Evolutionary conservation across 2,888 invertebrate species (phyloP).

Genomic region (Kryphioiulus occultus): DNA sequence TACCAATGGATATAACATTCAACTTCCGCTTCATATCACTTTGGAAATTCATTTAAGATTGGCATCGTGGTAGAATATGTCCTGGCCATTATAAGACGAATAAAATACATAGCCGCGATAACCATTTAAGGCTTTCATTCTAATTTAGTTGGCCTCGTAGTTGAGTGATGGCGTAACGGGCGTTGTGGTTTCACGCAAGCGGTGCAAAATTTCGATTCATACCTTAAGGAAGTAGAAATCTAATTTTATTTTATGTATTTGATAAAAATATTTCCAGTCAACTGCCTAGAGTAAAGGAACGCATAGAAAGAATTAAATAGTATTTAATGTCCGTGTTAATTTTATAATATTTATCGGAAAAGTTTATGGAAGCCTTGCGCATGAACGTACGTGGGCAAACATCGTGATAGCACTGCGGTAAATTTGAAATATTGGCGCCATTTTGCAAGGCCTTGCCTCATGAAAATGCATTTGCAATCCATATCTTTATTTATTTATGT

Average conservation of each 20-base stretch:
- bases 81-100: background rate
- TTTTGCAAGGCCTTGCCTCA: no score
- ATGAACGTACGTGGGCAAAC: no score
- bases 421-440: background rate
- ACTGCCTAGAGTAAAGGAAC: background rate
- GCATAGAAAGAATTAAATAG: background rate
- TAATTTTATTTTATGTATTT: background rate
- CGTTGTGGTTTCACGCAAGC: background rate
- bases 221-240: background rate
- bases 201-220: background rate
- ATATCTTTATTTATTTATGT: no score
- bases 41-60: background rate
- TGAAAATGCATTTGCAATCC: no score
- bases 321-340: background rate
- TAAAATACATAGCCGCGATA: background rate
- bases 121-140: background rate
- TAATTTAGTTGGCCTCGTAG: background rate
- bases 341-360: background rate
- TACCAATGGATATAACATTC: background rate
- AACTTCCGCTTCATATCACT: conserved; percentile 1
- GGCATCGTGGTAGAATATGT: background rate
- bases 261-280: no score
- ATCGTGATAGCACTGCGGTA: background rate
- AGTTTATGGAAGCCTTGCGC: no score
- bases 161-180: background rate